These are phyloP conservation scores for Steinernema feltiae DNA, from an alignment of 1,140 invertebrate species.

Conservation along the genomic window DNA sequence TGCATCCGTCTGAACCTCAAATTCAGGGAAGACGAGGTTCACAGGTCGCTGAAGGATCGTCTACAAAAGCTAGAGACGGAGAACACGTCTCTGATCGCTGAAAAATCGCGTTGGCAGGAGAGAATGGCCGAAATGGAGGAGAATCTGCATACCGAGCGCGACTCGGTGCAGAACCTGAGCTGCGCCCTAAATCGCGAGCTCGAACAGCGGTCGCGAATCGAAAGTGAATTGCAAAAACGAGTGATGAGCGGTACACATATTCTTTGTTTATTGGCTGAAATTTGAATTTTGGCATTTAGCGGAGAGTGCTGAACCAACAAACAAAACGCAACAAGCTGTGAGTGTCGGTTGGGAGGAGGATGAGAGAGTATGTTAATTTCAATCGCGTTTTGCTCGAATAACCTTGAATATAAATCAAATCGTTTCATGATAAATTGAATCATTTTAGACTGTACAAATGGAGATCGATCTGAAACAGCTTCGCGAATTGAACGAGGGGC, in stretches of 20 bases:
- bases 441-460: slow-evolving; percentile 4
- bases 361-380: neutral
- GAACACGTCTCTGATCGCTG: neutral
- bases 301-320: neutral
- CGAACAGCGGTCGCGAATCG: neutral
- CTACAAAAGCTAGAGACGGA: neutral
- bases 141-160: neutral
- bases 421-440: neutral
- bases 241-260: neutral
- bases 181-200: neutral
- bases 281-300: no score
- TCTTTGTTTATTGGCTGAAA: no score
- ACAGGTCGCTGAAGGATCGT: neutral
- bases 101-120: neutral
- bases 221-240: neutral
- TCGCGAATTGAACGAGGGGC: slow-evolving; percentile 22
- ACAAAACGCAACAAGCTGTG: neutral
- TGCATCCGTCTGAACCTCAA: no score
- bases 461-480: slow-evolving; percentile 28
- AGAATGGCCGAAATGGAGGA: neutral
- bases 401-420: neutral
- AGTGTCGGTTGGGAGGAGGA: neutral
- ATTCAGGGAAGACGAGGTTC: neutral
- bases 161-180: slow-evolving; percentile 4
- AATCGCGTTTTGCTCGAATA: neutral